phyloP scores from a whole-genome alignment of 1,140 invertebrate genomes.

The Drosophila gunungcola region DNA sequence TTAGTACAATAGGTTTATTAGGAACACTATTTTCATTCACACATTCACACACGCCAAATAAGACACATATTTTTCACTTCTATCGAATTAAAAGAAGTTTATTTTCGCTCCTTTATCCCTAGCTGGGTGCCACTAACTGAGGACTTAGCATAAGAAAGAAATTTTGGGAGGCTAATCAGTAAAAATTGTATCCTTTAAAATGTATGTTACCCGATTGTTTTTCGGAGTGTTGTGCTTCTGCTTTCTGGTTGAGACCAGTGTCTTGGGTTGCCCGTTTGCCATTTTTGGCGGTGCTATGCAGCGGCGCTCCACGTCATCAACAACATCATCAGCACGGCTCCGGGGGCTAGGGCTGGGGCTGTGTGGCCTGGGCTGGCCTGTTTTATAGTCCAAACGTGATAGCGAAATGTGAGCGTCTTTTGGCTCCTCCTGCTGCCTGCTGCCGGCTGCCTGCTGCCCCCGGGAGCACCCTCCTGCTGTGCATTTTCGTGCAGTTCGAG shows the following conservation, averaged over 20 bases:
- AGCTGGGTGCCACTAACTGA: neutral
- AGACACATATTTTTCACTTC: too few relatives aligned
- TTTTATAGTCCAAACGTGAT: slow-evolving; percentile 83
- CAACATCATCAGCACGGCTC: slow-evolving; percentile 71
- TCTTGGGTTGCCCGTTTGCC: slow-evolving; percentile 56
- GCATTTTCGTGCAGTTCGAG: slow-evolving; percentile 73
- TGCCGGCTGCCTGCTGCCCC: slow-evolving; percentile 5
- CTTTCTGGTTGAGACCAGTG: slow-evolving; percentile 30
- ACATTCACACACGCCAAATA: too few relatives aligned
- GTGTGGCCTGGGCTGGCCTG: slow-evolving; percentile 44
- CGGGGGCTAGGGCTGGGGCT: slow-evolving; percentile 18
- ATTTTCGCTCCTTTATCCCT: neutral
- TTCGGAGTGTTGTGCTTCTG: slow-evolving; percentile 25
- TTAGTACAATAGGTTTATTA: neutral
- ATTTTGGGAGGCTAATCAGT: too few relatives aligned
- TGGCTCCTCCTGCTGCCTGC: slow-evolving; percentile 35
- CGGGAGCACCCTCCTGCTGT: slow-evolving; percentile 59
- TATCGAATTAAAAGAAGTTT: too few relatives aligned
- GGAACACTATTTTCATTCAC: too few relatives aligned
- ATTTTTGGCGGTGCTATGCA: slow-evolving; percentile 59
- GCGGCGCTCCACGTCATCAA: slow-evolving; percentile 77
- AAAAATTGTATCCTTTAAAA: neutral
- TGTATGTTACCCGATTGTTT: neutral
- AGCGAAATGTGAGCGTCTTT: slow-evolving; percentile 65
- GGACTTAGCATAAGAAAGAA: neutral